A percentile compares a stretch with the other conserved stretches of the same genome.
phyloP scores from a whole-genome alignment of 1,140 invertebrate species.

The Bombus consobrinus region DNA sequence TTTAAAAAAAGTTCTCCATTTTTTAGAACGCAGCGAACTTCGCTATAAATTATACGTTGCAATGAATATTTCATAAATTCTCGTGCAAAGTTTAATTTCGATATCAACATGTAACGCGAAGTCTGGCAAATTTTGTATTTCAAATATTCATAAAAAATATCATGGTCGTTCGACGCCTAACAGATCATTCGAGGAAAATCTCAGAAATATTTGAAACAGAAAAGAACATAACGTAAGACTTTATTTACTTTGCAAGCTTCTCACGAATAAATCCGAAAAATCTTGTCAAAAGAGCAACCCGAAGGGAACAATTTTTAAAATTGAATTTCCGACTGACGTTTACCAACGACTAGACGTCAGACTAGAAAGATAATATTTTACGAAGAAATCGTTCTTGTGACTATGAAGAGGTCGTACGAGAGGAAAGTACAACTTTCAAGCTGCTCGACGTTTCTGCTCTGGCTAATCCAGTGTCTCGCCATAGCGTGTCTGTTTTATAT shows the following conservation, averaged over 20 bases:
- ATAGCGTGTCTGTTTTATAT: not conserved
- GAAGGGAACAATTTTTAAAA: not conserved
- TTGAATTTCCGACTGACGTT: not conserved
- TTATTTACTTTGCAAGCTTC: not conserved
- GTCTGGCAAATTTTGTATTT: rapidly evolving
- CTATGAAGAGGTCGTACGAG: not conserved
- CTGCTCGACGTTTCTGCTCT: not conserved
- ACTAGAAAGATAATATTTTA: not conserved
- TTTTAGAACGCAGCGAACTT: not conserved
- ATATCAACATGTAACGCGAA: not conserved
- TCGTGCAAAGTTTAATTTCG: not conserved
- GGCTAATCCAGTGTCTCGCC: not conserved
- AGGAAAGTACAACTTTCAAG: not conserved
- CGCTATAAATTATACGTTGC: not conserved
- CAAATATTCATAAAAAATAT: not conserved
- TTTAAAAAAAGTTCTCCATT: not conserved
- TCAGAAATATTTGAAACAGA: not conserved
- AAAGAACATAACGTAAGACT: too few species aligned
- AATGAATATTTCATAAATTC: too few species aligned
- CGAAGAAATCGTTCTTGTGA: not conserved
- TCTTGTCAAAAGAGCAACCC: not conserved
- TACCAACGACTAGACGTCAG: too few species aligned
- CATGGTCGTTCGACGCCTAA: not conserved
- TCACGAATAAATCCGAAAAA: not conserved
- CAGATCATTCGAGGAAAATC: not conserved